These are phyloP conservation scores for Crotalus viridis DNA, from an alignment of 2,113 vertebrate species.

Conservation along the genomic window DNA sequence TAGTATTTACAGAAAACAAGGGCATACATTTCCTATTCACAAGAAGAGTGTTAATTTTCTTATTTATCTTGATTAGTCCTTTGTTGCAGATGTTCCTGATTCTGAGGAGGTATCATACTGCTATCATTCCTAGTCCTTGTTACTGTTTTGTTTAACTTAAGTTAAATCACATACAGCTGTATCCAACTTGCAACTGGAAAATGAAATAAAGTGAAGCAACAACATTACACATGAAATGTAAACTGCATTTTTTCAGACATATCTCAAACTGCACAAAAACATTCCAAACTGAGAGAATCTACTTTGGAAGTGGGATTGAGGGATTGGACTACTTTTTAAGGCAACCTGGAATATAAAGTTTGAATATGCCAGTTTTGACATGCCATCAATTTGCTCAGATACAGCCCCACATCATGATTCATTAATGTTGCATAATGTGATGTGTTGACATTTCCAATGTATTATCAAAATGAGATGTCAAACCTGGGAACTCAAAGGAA, in stretches of 20 bases:
- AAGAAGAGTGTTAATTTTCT: neutral
- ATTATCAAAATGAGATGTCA: conserved; percentile 64
- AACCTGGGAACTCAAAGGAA: conserved; percentile 51
- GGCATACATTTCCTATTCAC: neutral
- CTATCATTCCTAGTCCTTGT: conserved; percentile 14
- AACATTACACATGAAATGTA: conserved; percentile 23
- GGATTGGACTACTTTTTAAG: conserved; percentile 32
- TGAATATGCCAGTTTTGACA: conserved; percentile 53
- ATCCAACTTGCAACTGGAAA: neutral
- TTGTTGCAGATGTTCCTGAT: neutral
- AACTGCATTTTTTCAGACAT: conserved; percentile 14
- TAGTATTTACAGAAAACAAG: conserved; percentile 11
- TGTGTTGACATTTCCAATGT: conserved; percentile 58
- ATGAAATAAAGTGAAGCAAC: neutral
- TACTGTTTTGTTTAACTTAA: conserved; percentile 20
- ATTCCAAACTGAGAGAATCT: neutral
- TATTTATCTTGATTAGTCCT: conserved; percentile 25
- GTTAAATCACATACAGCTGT: conserved; percentile 6
- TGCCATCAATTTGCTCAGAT: conserved; percentile 49
- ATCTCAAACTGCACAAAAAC: neutral
- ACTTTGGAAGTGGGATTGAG: neutral
- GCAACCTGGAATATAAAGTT: conserved; percentile 42
- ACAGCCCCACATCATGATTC: conserved; percentile 45
- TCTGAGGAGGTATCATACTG: neutral
- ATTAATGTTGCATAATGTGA: conserved; percentile 61